Percentiles rank a stretch among this genome's conserved stretches.
Conservation (phyloP, 2,113 vertebrate species). For the Mastomys natalensis region DNA sequence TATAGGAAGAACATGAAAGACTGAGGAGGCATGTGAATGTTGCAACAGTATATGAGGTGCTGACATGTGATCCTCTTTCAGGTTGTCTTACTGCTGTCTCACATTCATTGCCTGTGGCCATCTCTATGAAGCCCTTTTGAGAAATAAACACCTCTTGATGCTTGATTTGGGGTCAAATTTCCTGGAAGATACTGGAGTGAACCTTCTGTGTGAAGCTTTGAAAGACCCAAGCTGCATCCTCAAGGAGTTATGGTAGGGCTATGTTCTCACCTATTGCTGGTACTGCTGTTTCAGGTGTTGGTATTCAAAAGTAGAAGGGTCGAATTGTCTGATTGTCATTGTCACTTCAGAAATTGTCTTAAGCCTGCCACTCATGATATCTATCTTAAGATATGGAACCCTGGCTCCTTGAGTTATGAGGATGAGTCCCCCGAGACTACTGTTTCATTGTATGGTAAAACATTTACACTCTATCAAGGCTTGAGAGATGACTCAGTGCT, state of each 20-base stretch:
- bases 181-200: background rate
- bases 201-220: background rate
- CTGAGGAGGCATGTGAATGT: background rate
- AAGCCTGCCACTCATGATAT: background rate
- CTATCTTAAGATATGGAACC: background rate
- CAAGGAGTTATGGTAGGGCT: background rate
- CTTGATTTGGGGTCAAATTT: background rate
- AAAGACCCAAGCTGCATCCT: background rate
- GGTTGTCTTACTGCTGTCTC: background rate
- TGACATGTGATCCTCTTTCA: background rate
- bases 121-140: background rate
- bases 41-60: background rate
- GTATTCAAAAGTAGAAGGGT: background rate
- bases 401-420: no score
- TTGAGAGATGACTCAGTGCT: background rate
- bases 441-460: background rate
- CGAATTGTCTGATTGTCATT: no score
- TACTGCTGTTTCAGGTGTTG: background rate
- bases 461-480: background rate
- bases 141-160: background rate
- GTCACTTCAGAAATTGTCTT: background rate
- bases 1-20: background rate
- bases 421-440: no score
- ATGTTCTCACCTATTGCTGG: background rate
- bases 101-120: background rate